These are phyloP conservation scores for Xiphydria camelus DNA, from an alignment of 2,888 invertebrate genomes.

Conservation along the genomic window DNA sequence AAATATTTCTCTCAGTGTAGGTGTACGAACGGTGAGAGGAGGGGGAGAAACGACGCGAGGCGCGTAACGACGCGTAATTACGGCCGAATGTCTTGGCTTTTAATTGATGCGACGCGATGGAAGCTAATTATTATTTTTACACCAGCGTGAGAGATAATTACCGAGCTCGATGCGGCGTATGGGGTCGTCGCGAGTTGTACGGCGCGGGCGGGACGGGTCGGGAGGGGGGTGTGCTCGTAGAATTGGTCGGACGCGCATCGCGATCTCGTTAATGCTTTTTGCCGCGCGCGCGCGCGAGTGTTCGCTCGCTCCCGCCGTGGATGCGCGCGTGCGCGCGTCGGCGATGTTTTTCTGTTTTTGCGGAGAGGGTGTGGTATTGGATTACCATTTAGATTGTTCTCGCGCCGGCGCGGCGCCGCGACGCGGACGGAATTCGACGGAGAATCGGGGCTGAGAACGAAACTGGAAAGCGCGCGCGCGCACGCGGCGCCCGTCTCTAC, in stretches of 20 bases:
- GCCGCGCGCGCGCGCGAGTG: conserved; percentile 6
- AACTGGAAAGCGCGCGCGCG: conserved; percentile 48
- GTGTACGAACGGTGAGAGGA: too few species aligned
- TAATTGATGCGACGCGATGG: conserved; percentile 46
- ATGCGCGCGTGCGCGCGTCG: conserved; percentile 4
- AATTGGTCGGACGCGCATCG: conserved; percentile 30
- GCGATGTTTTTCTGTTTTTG: conserved; percentile 54
- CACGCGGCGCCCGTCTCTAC: conserved; percentile 30
- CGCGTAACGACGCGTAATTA: conserved; percentile 31
- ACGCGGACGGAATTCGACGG: conserved; percentile 1
- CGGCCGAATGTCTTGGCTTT: conserved; percentile 25
- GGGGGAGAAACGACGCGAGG: too few species aligned
- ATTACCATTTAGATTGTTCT: conserved; percentile 57
- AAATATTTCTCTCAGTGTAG: too few species aligned
- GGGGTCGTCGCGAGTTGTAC: neutral
- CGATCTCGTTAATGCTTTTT: conserved; percentile 46
- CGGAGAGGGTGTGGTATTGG: conserved; percentile 51
- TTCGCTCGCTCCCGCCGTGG: conserved; percentile 14
- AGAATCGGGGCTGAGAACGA: conserved; percentile 32
- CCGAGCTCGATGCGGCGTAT: conserved; percentile 14
- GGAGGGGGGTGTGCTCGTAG: conserved; percentile 15
- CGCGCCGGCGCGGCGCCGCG: conserved; percentile 7
- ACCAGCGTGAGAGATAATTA: conserved; percentile 47
- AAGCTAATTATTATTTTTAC: conserved; percentile 54
- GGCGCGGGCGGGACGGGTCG: conserved; percentile 6